Evolutionary conservation across 2,797 vertebrate species (phyloP).

Genomic region (Spea hammondii): DNA sequence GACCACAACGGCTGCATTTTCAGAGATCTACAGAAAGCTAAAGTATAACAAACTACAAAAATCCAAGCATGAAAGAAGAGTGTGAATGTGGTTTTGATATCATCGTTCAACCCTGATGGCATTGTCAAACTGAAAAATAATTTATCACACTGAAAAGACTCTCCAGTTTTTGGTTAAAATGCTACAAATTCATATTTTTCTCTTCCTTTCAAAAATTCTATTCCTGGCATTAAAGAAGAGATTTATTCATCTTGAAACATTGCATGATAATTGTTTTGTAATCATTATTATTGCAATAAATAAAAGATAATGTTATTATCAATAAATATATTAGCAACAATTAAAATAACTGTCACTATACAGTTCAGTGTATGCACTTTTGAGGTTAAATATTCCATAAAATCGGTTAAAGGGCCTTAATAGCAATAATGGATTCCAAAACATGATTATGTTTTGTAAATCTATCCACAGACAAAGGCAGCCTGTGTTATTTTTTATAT

Average conservation of each 20-base stretch:
- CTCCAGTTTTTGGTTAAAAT: conserved; percentile 7
- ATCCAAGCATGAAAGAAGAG: conserved; percentile 18
- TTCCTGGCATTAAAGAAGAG: conserved; percentile 11
- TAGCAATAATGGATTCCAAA: conserved; percentile 2
- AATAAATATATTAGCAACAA: background rate
- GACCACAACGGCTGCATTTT: conserved; percentile 32
- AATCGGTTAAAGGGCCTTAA: background rate
- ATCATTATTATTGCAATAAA: too few species aligned
- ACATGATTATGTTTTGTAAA: conserved; percentile 6
- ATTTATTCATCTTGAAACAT: background rate
- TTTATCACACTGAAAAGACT: conserved; percentile 38
- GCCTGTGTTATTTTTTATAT: conserved; percentile 10
- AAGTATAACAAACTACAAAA: conserved; percentile 34
- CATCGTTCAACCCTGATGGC: conserved; percentile 37
- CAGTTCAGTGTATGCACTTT: too few species aligned
- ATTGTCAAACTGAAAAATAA: conserved; percentile 42
- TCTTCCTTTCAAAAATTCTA: background rate
- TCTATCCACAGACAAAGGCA: background rate
- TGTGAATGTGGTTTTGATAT: conserved; percentile 32
- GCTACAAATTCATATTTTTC: conserved; percentile 18
- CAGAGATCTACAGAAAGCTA: conserved; percentile 38
- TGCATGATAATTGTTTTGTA: too few species aligned
- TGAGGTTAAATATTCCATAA: too few species aligned
- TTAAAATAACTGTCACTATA: too few species aligned
- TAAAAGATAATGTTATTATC: background rate